Evolutionary conservation across 2,888 invertebrate genomes (phyloP), one percentile per base, ranked within the genome.

Genomic region (Cephus nigrinus): DNA sequence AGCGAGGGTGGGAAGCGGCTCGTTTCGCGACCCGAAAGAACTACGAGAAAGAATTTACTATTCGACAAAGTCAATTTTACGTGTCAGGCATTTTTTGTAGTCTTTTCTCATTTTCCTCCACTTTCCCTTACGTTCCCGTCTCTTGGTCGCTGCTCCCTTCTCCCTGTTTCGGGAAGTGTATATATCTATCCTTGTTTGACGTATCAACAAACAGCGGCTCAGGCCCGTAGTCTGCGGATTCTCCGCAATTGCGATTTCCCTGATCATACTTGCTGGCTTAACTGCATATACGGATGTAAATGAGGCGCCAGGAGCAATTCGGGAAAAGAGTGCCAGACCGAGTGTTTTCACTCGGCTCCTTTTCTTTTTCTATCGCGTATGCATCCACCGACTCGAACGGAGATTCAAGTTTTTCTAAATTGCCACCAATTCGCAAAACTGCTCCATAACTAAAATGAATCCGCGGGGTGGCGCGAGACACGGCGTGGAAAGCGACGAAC

Each of bases 361-460:
- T 83, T 83, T 35, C 12, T 84, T 82, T 76, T 81, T 80, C 76
- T 73, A 33, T 78, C 74, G 75, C 77, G 76, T 68, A 76, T 80
- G 55, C 72, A 73, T 68, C 30, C 68, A 31, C 23, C 35, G 12
- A n/a, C 68, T 30, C 68, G 33, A 32, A n/a, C 30, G 31, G 55
- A 32, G 76, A 69, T 31, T 75, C 75, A 78, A 84, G 81, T 83
- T 84, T 81, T 73, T 76, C 80, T 80, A 82, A 86, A 85, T 85
- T 85, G 83, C 84, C 80, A 77, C 81, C 85, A 81, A 83, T 82
- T 84, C 82, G 78, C 76, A 80, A 78, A 86, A 85, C 82, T 83
- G 81, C 83, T 79, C 82, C 80, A 86, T 86, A 86, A 84, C 81
- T 76, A 81, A 84, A 86, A 86, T 84, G 85, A 86, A 86, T 86